phyloP scores from a whole-genome alignment of 2,113 vertebrate species.

The Natator depressus region DNA sequence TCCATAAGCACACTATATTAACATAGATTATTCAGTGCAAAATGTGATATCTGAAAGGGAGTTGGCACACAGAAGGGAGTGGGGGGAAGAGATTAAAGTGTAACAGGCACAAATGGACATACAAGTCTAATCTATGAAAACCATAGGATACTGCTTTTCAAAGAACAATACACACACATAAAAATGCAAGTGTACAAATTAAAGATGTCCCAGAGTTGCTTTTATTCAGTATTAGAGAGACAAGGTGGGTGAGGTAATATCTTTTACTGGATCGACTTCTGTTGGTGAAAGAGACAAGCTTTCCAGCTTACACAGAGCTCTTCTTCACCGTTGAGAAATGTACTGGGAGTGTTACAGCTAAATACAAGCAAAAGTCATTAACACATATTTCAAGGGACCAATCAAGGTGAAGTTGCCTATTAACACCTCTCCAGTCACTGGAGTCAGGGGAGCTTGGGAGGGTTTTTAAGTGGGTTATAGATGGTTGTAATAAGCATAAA shows the following conservation, averaged over 20 bases:
- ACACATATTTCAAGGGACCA: neutral
- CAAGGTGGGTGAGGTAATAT: neutral
- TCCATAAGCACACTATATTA: neutral
- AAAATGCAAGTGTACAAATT: neutral
- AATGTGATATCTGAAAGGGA: neutral
- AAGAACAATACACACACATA: neutral
- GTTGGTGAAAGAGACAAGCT: neutral
- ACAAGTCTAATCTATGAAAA: neutral
- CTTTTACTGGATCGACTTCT: neutral
- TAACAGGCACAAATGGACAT: neutral
- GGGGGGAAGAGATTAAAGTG: neutral
- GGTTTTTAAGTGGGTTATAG: neutral
- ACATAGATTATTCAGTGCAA: neutral
- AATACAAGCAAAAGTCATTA: neutral
- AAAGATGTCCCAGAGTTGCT: neutral
- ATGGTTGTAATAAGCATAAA: neutral
- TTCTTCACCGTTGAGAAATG: neutral
- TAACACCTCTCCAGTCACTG: neutral
- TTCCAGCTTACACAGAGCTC: neutral
- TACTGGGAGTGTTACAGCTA: neutral
- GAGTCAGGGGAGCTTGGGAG: neutral
- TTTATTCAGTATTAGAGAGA: neutral
- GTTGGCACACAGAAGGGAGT: neutral
- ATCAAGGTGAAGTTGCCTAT: neutral
- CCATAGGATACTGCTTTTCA: neutral